Percentiles rank a stretch among this genome's conserved stretches.
Conservation (phyloP, 2,888 invertebrate genomes). For the Malthinus flaveolus region DNA sequence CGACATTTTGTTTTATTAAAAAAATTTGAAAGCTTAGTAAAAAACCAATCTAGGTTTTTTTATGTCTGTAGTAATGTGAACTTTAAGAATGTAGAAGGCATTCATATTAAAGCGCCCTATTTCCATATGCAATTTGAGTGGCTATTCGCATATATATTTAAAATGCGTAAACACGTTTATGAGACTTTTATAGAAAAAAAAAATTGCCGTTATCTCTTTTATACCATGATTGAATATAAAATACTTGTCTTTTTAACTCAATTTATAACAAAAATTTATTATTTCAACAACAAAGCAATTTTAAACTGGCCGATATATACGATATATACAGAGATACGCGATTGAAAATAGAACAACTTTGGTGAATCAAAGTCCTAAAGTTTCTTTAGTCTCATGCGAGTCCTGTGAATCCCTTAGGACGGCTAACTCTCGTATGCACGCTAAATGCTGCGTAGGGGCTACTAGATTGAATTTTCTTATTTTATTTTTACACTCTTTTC, state of each 20-base stretch:
- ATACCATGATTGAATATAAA: constrained; percentile 1
- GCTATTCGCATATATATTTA: constrained; percentile 26
- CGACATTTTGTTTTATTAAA: too few relatives aligned
- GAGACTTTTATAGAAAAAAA: constrained; percentile 13
- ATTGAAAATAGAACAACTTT: constrained; percentile 17
- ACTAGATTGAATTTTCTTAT: constrained; percentile 56
- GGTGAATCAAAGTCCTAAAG: constrained; percentile 22
- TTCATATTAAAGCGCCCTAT: constrained; percentile 42
- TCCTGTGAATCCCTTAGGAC: constrained; percentile 30
- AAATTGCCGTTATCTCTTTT: not conserved
- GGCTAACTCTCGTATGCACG: constrained; percentile 42
- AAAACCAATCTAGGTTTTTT: constrained; percentile 21
- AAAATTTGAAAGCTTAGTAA: constrained; percentile 7
- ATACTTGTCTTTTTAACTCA: not conserved
- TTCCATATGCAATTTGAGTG: constrained; percentile 29
- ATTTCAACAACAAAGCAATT: not conserved
- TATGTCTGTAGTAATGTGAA: constrained; percentile 30
- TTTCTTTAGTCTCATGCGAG: constrained; percentile 15
- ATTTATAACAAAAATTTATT: not conserved
- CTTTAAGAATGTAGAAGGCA: constrained; percentile 45
- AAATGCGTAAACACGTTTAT: constrained; percentile 18
- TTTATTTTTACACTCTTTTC: constrained; percentile 53
- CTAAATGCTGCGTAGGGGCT: constrained; percentile 51
- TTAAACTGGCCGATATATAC: constrained; percentile 3
- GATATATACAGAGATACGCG: not conserved